These are phyloP conservation scores for Phthorimaea operculella DNA, from an alignment of 1,140 invertebrate species.

Conservation along the genomic window DNA sequence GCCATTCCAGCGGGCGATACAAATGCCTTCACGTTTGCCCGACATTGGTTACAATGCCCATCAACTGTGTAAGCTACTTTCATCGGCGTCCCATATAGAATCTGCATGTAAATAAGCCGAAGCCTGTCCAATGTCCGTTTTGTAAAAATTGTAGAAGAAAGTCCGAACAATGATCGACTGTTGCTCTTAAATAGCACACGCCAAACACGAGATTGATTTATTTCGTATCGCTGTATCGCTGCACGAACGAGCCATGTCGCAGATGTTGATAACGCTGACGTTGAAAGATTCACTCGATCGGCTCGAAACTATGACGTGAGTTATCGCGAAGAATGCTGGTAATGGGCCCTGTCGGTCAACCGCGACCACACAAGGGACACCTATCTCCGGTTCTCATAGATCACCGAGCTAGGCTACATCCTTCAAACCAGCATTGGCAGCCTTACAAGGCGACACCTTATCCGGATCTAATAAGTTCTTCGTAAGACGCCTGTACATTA, in stretches of 20 bases:
- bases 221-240: too few species aligned
- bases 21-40: not conserved
- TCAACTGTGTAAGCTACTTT: too few species aligned
- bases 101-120: too few species aligned
- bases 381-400: slow-evolving; percentile 6
- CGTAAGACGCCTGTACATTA: slow-evolving; percentile 11
- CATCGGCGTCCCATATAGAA: too few species aligned
- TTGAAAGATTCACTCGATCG: not conserved
- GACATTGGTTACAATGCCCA: too few species aligned
- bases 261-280: not conserved
- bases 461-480: slow-evolving; percentile 7
- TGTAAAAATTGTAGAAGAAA: too few species aligned
- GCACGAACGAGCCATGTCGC: too few species aligned
- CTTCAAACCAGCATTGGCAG: slow-evolving; percentile 4
- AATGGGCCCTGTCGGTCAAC: slow-evolving; percentile 2
- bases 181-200: too few species aligned
- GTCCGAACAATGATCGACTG: too few species aligned
- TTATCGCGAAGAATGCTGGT: slow-evolving; percentile 1
- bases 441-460: slow-evolving; percentile 12
- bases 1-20: not conserved
- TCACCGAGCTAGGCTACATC: not conserved
- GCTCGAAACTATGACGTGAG: not conserved
- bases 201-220: too few species aligned
- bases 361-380: not conserved
- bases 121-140: too few species aligned